Percentiles rank a stretch among this genome's conserved stretches.
Evolutionary conservation across 2,113 vertebrate species (phyloP).

Genomic region (Cathartes aura): DNA sequence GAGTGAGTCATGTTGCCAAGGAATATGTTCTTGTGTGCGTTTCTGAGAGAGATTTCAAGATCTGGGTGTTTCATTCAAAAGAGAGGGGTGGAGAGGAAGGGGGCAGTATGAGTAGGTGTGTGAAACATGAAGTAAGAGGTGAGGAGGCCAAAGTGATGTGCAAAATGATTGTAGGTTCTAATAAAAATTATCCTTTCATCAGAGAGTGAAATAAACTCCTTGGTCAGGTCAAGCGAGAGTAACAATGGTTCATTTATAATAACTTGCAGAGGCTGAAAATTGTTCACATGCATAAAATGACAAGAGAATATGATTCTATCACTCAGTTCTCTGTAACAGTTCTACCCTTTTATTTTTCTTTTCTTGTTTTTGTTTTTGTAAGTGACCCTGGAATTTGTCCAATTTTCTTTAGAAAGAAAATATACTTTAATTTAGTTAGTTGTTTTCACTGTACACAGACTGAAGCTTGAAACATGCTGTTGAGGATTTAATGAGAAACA

Average conservation of each 20-base stretch:
- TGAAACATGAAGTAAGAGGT: background rate
- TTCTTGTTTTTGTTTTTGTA: background rate
- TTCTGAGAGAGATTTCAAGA: background rate
- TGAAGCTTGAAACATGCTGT: background rate
- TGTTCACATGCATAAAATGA: background rate
- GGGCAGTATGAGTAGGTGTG: background rate
- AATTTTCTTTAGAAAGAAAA: background rate
- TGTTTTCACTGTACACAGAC: background rate
- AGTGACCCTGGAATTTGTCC: background rate
- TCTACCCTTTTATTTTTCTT: background rate
- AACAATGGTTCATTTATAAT: background rate
- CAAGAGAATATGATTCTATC: background rate
- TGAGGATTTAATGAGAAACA: background rate
- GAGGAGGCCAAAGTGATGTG: background rate
- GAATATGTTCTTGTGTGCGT: background rate
- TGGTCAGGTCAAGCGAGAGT: background rate
- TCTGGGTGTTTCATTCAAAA: background rate
- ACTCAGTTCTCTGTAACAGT: background rate
- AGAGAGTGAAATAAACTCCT: background rate
- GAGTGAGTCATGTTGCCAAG: constrained; percentile 24
- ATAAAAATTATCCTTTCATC: background rate
- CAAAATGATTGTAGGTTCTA: background rate
- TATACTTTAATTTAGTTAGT: background rate
- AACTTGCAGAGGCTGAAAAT: background rate
- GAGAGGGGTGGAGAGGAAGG: background rate